These are phyloP conservation scores for Rhopalosiphum maidis DNA, from an alignment of 1,140 invertebrate genomes.

Conservation along the genomic window DNA sequence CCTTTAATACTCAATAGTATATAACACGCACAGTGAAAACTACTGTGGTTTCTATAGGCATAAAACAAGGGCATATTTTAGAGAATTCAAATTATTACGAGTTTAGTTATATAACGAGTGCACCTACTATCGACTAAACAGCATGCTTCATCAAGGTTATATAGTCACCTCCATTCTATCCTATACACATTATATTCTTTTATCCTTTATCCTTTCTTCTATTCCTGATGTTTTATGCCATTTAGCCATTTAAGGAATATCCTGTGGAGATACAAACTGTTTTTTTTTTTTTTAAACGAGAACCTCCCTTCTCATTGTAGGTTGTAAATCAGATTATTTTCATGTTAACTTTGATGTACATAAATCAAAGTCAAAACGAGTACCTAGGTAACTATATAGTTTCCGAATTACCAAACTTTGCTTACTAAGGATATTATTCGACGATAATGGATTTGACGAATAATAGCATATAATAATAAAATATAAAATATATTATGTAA, in stretches of 20 bases:
- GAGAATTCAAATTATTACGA: not conserved
- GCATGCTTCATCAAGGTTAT: not conserved
- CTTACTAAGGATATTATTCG: not conserved
- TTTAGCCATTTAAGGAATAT: not conserved
- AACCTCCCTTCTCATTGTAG: not conserved
- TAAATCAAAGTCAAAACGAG: not conserved
- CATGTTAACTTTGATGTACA: not conserved
- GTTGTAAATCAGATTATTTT: not conserved
- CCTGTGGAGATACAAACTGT: not conserved
- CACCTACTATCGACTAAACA: not conserved
- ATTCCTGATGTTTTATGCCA: not conserved
- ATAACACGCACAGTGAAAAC: not conserved
- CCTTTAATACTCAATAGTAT: not conserved
- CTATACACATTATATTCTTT: not conserved
- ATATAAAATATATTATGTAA: not conserved
- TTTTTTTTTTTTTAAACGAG: not conserved
- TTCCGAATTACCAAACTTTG: not conserved
- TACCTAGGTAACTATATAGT: not conserved
- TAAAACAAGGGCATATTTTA: not conserved
- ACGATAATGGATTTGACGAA: too few relatives aligned
- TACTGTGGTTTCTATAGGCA: not conserved
- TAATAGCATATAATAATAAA: not conserved
- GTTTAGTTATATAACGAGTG: not conserved
- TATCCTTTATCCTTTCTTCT: not conserved
- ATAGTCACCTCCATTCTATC: not conserved